Base-by-base conservation (phyloP, 1,140 invertebrate genomes). In the Colletes latitarsis region DNA sequence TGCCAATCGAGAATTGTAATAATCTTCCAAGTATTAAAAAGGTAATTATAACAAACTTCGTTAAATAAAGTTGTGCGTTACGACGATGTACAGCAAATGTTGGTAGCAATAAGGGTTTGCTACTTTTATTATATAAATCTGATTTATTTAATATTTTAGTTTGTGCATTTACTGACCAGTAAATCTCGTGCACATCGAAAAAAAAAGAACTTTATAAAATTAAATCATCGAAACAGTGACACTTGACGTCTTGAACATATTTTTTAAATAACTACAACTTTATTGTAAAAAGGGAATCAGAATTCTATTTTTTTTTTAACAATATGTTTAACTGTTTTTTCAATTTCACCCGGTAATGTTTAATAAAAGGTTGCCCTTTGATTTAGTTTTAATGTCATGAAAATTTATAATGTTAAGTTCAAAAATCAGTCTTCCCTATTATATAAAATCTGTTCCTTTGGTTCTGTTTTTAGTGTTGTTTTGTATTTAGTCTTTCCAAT, bases 141-240 rank as follows among this genome's bases (percentile, higher is more conserved):
- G 30, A 12, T 62, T 49, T 63, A 74, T 41, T 49, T 66, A 53
- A 41, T 64, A 73, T 30, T 62, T 73, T 49, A 21, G 14, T 49
- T 21, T 60, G 43, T 46, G 21, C 17, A 8, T 15, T 49, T 68
- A 21, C 55, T 58, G 55, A 60, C 43, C 6, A 9, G 43, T 46
- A 46, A 46, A 46, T 21, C 9, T 60, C 8, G 57, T 43, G 14
- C 68, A 55, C 15, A n/a, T n/a, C 14, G n/a, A 71, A 71, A 41
- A 57, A 57, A 6, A 57, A 57, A 19, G n/a, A 19, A 30, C 30
- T 30, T 30, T 30, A n/a, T 39, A 0, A 17, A 53, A n/a, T 70
- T n/a, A 8, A 17, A 53, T 69, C 10, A 69, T 30, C 17, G 3
- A n/a, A 70, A 4, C 3, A 55, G 5, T 55, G 17, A 53, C 39